These are phyloP conservation scores for Nothocercus julius DNA, from an alignment of 2,113 vertebrate species.

Conservation along the genomic window DNA sequence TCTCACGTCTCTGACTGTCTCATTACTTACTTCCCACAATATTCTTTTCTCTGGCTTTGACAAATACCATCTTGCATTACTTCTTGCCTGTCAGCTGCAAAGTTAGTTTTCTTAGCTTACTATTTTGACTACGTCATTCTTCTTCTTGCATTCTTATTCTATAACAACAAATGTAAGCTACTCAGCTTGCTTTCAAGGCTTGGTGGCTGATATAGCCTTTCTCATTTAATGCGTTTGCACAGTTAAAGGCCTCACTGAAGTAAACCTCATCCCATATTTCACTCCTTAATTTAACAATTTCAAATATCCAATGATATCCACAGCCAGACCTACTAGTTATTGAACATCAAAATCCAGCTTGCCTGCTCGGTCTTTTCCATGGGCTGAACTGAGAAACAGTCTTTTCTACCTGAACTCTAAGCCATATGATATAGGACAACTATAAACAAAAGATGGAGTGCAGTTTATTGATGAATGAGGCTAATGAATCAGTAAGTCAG, in stretches of 20 bases:
- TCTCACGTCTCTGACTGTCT: not conserved
- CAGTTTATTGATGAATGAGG: not conserved
- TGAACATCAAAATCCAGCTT: not conserved
- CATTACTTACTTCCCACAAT: slow-evolving; percentile 13
- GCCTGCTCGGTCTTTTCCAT: not conserved
- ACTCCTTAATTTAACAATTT: not conserved
- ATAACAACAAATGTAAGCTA: slow-evolving; percentile 50
- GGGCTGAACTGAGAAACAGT: not conserved
- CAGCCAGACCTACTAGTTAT: not conserved
- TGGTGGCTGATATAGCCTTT: not conserved
- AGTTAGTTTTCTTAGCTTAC: slow-evolving; percentile 43
- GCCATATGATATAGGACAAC: not conserved
- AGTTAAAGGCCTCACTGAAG: not conserved
- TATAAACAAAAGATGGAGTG: not conserved
- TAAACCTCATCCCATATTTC: not conserved
- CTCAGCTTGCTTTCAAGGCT: not conserved
- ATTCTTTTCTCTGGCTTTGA: slow-evolving; percentile 36
- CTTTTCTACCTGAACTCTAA: not conserved
- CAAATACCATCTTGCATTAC: slow-evolving; percentile 23
- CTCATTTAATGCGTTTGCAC: not conserved
- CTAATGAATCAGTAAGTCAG: not conserved
- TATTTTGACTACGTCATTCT: slow-evolving; percentile 54
- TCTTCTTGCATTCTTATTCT: not conserved
- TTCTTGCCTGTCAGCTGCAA: slow-evolving; percentile 45
- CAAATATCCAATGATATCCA: not conserved